Percentiles rank a stretch among this genome's conserved stretches.
Conservation (phyloP, 2,888 invertebrate genomes). For the Diaphora mendica region DNA sequence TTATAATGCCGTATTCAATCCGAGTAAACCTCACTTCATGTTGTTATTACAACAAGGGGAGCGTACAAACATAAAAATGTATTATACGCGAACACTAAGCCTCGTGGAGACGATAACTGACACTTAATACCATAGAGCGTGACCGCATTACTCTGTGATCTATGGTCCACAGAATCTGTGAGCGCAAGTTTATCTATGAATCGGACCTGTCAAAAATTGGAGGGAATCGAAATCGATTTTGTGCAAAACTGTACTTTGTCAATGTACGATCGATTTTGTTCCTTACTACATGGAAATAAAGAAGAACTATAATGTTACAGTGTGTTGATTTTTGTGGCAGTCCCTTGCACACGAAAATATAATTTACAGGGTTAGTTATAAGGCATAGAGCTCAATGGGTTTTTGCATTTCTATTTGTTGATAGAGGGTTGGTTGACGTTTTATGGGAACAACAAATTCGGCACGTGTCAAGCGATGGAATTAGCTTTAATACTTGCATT, state of each 20-base stretch:
- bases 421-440: constrained; percentile 66
- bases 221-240: constrained; percentile 67
- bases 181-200: constrained; percentile 75
- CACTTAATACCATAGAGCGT: constrained; percentile 86
- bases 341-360: constrained; percentile 44
- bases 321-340: constrained; percentile 23
- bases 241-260: constrained; percentile 56
- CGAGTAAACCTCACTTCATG: constrained; percentile 85
- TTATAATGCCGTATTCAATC: constrained; percentile 86
- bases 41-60: constrained; percentile 84
- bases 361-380: constrained; percentile 52
- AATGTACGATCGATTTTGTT: constrained; percentile 52
- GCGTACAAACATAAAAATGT: constrained; percentile 80
- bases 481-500: constrained; percentile 85
- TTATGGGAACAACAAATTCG: constrained; percentile 84
- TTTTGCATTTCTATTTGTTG: constrained; percentile 44
- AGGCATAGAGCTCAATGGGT: constrained; percentile 63
- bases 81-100: constrained; percentile 76
- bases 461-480: constrained; percentile 84
- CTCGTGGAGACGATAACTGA: constrained; percentile 85
- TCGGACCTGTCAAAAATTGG: constrained; percentile 74
- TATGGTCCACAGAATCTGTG: constrained; percentile 77
- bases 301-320: constrained; percentile 16
- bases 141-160: constrained; percentile 86
- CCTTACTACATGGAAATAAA: constrained; percentile 58